Evolutionary conservation across 2,113 vertebrate species (phyloP), one percentile per base, ranked within the genome.

Genomic region (Amia ocellicauda): DNA sequence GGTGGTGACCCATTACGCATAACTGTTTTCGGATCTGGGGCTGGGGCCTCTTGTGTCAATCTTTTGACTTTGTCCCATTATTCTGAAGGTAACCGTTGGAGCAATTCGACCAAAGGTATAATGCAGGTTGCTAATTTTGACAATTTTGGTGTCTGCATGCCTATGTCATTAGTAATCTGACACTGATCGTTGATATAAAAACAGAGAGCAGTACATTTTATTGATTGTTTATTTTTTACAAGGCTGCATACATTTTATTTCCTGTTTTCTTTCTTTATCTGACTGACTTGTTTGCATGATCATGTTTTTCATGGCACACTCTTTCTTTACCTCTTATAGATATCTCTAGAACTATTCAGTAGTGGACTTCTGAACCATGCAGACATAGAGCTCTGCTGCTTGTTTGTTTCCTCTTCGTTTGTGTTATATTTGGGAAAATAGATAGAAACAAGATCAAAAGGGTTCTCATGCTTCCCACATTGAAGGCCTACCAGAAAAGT

Each of bases 1-100:
- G 96, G 97, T 58, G 97, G 97, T 61, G 97, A 99, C 83, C 97
- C 97, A 45, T 80, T 98, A 76, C 88, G 97, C 85, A 98, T 99
- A 78, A 99, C 97, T 60, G 96, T 99, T 85, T 99, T 99, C 78
- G 97, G 97, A 84, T 99, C 97, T 11, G 96, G 97, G 20, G 97
- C 96, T 43, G 97, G 97, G 41, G 97, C 94, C 57, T 99, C 97
- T 28, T 99, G 95, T 72, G 96, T 99, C 85, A 99, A 99, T 86
- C 92, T 99, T 11, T 93, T 99, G 85, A 99, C 97, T 60, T 88
- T 99, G 80, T 99, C 97, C 84, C 97, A 99, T 92, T 98, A 99
- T 89, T 99, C 97, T 78, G 97, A 99, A 93, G 97, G 97, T 86
- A 98, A 98, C 92, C 96, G 95, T 89, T 99, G 97, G 97, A 99